Percentiles rank a stretch among this genome's conserved stretches.
Conservation (phyloP, 2,797 vertebrate species). For the Hoplostethus mediterraneus region DNA sequence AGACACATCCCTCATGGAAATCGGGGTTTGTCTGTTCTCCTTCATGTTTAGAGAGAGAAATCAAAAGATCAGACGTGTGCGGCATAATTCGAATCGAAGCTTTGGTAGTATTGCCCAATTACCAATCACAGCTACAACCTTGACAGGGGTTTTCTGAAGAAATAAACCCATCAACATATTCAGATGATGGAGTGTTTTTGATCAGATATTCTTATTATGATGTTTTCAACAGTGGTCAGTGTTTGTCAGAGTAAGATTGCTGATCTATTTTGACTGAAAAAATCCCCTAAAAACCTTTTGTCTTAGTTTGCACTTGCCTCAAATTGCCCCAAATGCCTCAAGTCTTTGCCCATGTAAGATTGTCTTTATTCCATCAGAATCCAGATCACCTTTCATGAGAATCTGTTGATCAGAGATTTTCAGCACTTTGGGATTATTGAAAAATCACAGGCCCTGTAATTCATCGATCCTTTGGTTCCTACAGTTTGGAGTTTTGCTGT, state of each 20-base stretch:
- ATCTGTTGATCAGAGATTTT: constrained; percentile 1
- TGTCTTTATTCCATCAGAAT: neutral
- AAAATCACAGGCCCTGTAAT: neutral
- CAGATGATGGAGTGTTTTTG: no score
- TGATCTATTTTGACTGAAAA: neutral
- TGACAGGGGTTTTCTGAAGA: constrained; percentile 3
- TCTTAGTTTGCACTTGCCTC: no score
- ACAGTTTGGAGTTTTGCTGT: neutral
- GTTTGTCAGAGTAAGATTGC: constrained; percentile 9
- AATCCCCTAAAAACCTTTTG: no score
- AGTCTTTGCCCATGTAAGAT: neutral
- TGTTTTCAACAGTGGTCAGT: constrained; percentile 14
- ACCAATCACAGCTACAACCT: neutral
- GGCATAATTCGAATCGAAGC: constrained; percentile 29
- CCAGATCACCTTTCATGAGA: neutral
- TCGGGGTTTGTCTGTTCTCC: constrained; percentile 31
- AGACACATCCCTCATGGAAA: constrained; percentile 41
- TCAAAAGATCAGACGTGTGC: constrained; percentile 9
- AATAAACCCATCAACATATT: neutral
- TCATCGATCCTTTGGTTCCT: neutral
- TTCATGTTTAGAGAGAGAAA: constrained; percentile 35
- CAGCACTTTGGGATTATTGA: neutral
- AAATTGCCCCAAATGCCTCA: neutral
- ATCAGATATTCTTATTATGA: neutral
- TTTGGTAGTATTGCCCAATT: neutral